Conservation (phyloP, 1,140 invertebrate genomes). For the Drosophila sturtevanti region DNA sequence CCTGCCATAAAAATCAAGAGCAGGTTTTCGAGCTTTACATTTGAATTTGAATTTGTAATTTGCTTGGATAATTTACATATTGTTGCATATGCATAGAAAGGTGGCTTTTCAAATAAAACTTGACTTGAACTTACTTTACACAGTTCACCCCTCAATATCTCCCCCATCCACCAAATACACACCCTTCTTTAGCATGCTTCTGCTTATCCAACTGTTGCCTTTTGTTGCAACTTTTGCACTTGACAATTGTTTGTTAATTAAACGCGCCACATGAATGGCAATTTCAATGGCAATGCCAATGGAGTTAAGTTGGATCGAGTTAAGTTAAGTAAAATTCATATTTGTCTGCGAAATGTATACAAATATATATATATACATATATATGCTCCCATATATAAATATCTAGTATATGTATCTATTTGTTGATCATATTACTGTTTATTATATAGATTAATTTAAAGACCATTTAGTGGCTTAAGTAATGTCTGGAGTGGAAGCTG, state of each 20-base stretch:
- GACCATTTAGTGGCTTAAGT: conserved; percentile 1
- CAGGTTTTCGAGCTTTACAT: conserved; percentile 24
- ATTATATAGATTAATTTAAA: conserved; percentile 2
- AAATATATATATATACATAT: background rate
- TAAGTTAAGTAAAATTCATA: background rate
- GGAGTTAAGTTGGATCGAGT: background rate
- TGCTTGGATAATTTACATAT: conserved; percentile 37
- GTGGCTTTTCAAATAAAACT: conserved; percentile 28
- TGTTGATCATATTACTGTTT: conserved; percentile 1
- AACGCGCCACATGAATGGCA: conserved; percentile 25
- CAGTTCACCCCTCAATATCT: too few species aligned
- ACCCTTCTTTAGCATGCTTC: background rate
- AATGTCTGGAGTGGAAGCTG: background rate
- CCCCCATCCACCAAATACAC: too few species aligned
- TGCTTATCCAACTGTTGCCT: conserved; percentile 26
- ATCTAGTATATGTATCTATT: background rate
- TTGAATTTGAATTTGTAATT: conserved; percentile 38
- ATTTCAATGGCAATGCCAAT: background rate
- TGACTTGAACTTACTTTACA: background rate
- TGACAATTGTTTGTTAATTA: conserved; percentile 50
- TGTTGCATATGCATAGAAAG: conserved; percentile 44
- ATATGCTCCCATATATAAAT: background rate
- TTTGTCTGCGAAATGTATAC: background rate
- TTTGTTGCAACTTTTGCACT: conserved; percentile 34
- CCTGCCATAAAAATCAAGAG: conserved; percentile 48